Evolutionary conservation across 2,888 invertebrate genomes (phyloP).

Genomic region (Hyalella azteca): DNA sequence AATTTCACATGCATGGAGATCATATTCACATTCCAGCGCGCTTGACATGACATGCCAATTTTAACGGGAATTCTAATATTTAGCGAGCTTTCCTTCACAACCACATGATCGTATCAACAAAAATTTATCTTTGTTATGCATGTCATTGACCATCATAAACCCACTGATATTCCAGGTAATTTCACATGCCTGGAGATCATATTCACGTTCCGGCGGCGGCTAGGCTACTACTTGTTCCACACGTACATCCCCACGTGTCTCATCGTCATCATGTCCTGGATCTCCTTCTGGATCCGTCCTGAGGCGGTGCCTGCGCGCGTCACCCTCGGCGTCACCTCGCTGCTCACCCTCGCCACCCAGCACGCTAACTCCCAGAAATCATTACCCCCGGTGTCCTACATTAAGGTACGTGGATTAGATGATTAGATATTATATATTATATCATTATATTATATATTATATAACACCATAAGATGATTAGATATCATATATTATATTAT

Average conservation of each 20-base stretch:
- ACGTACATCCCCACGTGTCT: conserved; percentile 94
- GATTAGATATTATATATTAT: too few species aligned
- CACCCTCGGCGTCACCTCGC: conserved; percentile 64
- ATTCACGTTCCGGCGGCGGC: conserved; percentile 83
- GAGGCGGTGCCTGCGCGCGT: conserved; percentile 65
- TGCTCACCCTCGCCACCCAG: conserved; percentile 62
- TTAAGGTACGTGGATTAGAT: conserved; percentile 62
- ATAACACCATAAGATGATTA: too few species aligned
- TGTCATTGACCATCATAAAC: too few species aligned
- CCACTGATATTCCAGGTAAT: too few species aligned
- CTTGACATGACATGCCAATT: too few species aligned
- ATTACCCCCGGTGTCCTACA: conserved; percentile 65
- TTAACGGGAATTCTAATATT: too few species aligned
- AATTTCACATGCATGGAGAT: conserved; percentile 93
- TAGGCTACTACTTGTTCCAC: conserved; percentile 91
- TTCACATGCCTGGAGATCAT: conserved; percentile 91
- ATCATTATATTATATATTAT: too few species aligned
- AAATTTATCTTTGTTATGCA: too few species aligned
- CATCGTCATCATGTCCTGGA: conserved; percentile 88
- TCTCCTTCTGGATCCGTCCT: conserved; percentile 63
- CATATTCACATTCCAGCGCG: too few species aligned
- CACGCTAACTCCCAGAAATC: conserved; percentile 63
- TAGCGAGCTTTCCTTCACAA: too few species aligned
- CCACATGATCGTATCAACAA: too few species aligned
- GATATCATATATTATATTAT: too few species aligned